Evolutionary conservation across 2,888 invertebrate species (phyloP).

Genomic region (Scaeva pyrastri): DNA sequence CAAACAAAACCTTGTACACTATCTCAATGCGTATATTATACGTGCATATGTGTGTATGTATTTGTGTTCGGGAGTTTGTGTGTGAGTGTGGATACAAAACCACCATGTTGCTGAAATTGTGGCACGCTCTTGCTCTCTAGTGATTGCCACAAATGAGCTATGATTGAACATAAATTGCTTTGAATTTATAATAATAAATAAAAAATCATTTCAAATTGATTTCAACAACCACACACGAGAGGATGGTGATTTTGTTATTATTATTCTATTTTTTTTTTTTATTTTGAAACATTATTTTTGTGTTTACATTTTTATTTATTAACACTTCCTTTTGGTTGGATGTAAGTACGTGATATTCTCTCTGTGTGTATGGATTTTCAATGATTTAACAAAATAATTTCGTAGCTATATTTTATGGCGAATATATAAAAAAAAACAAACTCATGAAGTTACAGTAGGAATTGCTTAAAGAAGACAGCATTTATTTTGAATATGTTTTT

Average conservation of each 20-base stretch:
- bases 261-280: slow-evolving; percentile 11
- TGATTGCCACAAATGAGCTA: slow-evolving; percentile 57
- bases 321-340: slow-evolving; percentile 12
- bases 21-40: neutral
- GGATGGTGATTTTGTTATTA: slow-evolving; percentile 5
- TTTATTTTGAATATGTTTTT: neutral
- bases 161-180: slow-evolving; percentile 54
- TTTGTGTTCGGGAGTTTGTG: too few species aligned
- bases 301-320: slow-evolving; percentile 31
- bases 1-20: neutral
- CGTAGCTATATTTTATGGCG: neutral
- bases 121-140: slow-evolving; percentile 10
- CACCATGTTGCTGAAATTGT: slow-evolving; percentile 13
- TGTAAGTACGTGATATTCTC: slow-evolving; percentile 14
- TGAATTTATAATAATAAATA: slow-evolving; percentile 37
- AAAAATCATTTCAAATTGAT: slow-evolving; percentile 28
- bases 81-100: neutral
- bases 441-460: neutral
- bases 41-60: too few species aligned
- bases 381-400: neutral
- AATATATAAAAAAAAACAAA: neutral
- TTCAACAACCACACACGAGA: slow-evolving; percentile 18
- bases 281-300: slow-evolving; percentile 1
- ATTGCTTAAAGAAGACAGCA: neutral
- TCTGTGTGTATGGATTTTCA: slow-evolving; percentile 3